These are phyloP conservation scores for Stramonita haemastoma DNA, from an alignment of 2,888 invertebrate species.

Conservation along the genomic window DNA sequence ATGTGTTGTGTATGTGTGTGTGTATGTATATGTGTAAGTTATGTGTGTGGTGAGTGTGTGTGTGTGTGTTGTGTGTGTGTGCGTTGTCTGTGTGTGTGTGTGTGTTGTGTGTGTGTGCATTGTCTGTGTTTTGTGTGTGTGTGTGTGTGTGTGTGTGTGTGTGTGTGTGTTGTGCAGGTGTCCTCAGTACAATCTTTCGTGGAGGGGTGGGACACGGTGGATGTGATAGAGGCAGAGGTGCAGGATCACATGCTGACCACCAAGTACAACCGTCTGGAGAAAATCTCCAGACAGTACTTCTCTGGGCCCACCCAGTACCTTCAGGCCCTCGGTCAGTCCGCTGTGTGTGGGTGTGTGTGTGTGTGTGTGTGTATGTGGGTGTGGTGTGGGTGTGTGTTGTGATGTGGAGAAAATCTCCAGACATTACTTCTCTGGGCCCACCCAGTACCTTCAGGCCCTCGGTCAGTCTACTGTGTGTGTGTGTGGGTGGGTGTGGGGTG, in stretches of 20 bases:
- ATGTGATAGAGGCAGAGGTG: conserved; percentile 68
- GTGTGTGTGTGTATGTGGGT: neutral
- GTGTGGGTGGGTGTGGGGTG: neutral
- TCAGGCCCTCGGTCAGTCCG: conserved; percentile 68
- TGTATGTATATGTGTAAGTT: neutral
- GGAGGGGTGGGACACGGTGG: conserved; percentile 68
- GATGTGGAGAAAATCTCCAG: conserved; percentile 67
- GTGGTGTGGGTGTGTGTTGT: neutral
- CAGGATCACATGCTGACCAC: conserved; percentile 71
- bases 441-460: conserved; percentile 72
- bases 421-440: conserved; percentile 73
- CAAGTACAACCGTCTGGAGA: conserved; percentile 65
- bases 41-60: no score
- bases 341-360: neutral
- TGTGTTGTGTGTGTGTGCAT: no score
- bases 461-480: conserved; percentile 53
- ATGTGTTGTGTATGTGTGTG: neutral
- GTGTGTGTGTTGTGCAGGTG: conserved; percentile 44
- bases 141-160: no score
- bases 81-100: neutral
- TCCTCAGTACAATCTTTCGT: conserved; percentile 74
- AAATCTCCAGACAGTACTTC: conserved; percentile 72
- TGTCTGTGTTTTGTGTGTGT: no score
- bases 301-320: conserved; percentile 73
- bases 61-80: neutral